phyloP scores from a whole-genome alignment of 2,888 invertebrate genomes.

The Volucella zonaria region DNA sequence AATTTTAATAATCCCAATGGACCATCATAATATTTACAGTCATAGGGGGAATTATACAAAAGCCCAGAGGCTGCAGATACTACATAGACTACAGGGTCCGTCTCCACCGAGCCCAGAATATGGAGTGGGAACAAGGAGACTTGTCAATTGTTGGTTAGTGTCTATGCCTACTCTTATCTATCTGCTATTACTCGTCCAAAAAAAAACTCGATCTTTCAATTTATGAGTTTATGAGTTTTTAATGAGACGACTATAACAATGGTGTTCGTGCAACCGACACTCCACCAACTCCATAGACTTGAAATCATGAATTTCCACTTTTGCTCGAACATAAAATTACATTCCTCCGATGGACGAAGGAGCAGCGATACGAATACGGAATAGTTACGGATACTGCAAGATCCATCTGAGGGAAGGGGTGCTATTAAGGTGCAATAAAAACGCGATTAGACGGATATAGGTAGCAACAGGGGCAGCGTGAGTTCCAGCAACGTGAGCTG shows the following conservation, averaged over 20 bases:
- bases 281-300: too few relatives aligned
- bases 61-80: not conserved
- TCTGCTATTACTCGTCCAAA: conserved; percentile 27
- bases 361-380: not conserved
- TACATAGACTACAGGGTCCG: too few relatives aligned
- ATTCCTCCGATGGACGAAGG: conserved; percentile 40
- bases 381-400: not conserved
- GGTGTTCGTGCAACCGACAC: conserved; percentile 55
- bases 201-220: conserved; percentile 68
- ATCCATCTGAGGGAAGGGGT: conserved; percentile 43
- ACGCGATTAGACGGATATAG: conserved; percentile 70
- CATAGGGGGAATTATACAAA: conserved; percentile 36
- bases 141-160: conserved; percentile 57
- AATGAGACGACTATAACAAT: conserved; percentile 67
- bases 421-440: conserved; percentile 74
- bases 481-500: not conserved
- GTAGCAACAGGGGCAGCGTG: conserved; percentile 40
- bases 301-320: conserved; percentile 72
- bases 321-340: conserved; percentile 71
- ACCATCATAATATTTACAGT: conserved; percentile 70
- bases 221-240: conserved; percentile 71
- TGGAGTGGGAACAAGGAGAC: conserved; percentile 9
- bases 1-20: conserved; percentile 70
- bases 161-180: conserved; percentile 17
- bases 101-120: conserved; percentile 2